Base-by-base conservation (phyloP, 2,797 vertebrate species). In the Phalloptychus januarius region DNA sequence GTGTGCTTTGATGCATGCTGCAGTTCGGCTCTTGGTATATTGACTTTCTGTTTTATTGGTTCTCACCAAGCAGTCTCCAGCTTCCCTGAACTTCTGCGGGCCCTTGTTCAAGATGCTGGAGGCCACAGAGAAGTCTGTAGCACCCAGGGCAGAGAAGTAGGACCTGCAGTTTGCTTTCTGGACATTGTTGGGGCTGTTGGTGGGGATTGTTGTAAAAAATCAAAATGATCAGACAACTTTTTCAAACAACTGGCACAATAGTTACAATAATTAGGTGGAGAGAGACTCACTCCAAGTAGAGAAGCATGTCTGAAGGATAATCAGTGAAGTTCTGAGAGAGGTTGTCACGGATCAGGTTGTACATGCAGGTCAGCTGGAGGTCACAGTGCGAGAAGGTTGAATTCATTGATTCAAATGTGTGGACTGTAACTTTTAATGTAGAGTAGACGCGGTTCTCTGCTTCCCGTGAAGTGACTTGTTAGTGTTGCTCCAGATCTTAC, bases 361-460 rank as follows among this genome's bases (percentile, higher is more conserved):
- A 83, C 94, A 95, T 95, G 88, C 94, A 95, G 31, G 92, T 93
- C 46, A 95, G 80, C 94, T 95, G 79, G 5, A 74, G 71, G 73
- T 74, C 33, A 87, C 0, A 25, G 69, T 42, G 15, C 20, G 7
- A 74, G 16, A 0, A 69, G 13, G 11, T 67, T 23, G 18, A 8
- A 63, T 65, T 73, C 50, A 48, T 28, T 25, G 7, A 23, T 16
- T 71, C 7, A 38, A 18, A 76, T 50, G 0, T 38, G 15, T 54
- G 18, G 18, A 33, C 45, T 74, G 18, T 58, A 79, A 65, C 28
- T 40, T 58, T 76, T 3, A 15, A 65, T 18, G 15, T 7, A 8
- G 20, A 52, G 23, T 52, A 25, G 8, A 52, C 33, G 10, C 16
- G 18, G 31, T 36, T 7, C 15, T 11, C 16, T 20, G 8, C 18